Conservation (phyloP, 2,888 invertebrate species). For the Euzetes globulus region DNA sequence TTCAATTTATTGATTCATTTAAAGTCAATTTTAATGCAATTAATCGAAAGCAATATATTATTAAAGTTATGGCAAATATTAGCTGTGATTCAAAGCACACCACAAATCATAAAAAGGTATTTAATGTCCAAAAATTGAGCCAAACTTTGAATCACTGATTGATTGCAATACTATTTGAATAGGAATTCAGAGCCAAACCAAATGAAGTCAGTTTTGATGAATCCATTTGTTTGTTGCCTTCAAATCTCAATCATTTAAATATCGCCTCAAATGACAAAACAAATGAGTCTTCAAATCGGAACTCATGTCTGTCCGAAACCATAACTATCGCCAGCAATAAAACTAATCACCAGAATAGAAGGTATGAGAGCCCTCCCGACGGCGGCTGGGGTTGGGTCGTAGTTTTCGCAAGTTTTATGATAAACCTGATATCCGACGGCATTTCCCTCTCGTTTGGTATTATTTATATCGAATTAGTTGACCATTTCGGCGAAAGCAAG, state of each 20-base stretch:
- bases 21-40: slow-evolving; percentile 22
- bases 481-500: slow-evolving; percentile 73
- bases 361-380: slow-evolving; percentile 55
- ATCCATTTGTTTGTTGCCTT: slow-evolving; percentile 19
- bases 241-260: slow-evolving; percentile 10
- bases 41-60: slow-evolving; percentile 5
- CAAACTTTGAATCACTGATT: neutral
- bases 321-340: slow-evolving; percentile 1
- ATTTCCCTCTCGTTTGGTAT: slow-evolving; percentile 87
- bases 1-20: neutral
- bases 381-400: slow-evolving; percentile 92
- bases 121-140: neutral
- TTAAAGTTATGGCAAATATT: slow-evolving; percentile 24
- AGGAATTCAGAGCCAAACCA: slow-evolving; percentile 15
- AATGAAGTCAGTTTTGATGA: slow-evolving; percentile 22
- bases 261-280: neutral
- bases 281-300: neutral
- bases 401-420: slow-evolving; percentile 77
- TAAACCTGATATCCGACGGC: slow-evolving; percentile 84
- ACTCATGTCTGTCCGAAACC: neutral
- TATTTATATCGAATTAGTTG: slow-evolving; percentile 73
- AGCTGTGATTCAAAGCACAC: slow-evolving; percentile 1
- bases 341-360: neutral
- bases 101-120: slow-evolving; percentile 13
- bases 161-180: neutral